Evolutionary conservation across 2,888 invertebrate species (phyloP), one percentile per base, ranked within the genome.

Genomic region (Polia nebulosa): DNA sequence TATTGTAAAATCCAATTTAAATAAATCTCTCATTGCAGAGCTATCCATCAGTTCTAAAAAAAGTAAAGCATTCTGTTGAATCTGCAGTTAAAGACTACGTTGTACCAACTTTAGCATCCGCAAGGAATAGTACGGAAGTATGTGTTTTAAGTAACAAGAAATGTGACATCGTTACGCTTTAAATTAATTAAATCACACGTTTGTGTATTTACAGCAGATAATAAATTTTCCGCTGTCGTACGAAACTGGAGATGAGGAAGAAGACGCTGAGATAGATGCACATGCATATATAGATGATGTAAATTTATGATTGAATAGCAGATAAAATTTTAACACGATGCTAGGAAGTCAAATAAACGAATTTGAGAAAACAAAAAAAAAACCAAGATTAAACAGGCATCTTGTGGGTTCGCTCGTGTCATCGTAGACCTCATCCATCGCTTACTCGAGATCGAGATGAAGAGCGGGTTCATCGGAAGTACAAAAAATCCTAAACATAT

Each of bases 1-100:
- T n/a, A n/a, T n/a, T n/a, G n/a, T n/a, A n/a, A n/a, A n/a, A 13
- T 22, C 3, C 2, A 0, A 20, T 27, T 3, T 20, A 13, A 34
- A 17, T 15, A 34, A 25, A 29, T 55, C 8, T 5, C 6, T 45
- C 9, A 62, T 91, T 92, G 65, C 85, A 96, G 96, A 95, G 95
- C 78, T 96, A 95, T 80, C 96, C 96, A 17, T 88, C 93, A 1
- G 94, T 96, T 49, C 83, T 94, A 58, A 89, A 86, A 72, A 96
- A 95, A 90, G 95, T 96, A 0, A 90, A 85, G 70, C 83, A 88
- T 55, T 93, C 93, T 0, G 92, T 95, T 15, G 88, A 91, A 64
- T 86, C 90, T 11, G 92, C 95, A 13, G 87, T 89, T 0, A 95
- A 94, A 80, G 95, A 96, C 81, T 96, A 95, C 57, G 95, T 96